Conservation (phyloP, 2,888 invertebrate species). For the Sarcophaga variegata region DNA sequence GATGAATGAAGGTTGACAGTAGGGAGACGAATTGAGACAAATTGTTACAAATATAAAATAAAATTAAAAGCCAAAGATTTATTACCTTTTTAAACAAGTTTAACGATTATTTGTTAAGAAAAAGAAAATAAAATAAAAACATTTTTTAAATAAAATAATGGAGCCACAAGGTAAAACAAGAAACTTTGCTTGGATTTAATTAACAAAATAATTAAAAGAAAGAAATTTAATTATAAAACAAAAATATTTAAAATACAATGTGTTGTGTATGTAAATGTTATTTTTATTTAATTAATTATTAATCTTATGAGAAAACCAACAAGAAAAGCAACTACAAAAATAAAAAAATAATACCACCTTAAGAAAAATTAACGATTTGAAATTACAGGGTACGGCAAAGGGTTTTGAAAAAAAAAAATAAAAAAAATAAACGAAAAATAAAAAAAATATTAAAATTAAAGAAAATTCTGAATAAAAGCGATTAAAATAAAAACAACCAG, state of each 20-base stretch:
- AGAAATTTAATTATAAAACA: not conserved
- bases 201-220: not conserved
- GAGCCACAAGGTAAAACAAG: too few species aligned
- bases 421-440: too few species aligned
- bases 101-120: slow-evolving; percentile 47
- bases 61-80: slow-evolving; percentile 21
- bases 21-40: not conserved
- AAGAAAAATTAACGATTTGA: not conserved
- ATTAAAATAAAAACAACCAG: too few species aligned
- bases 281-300: not conserved
- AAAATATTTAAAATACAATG: not conserved
- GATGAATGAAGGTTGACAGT: slow-evolving; percentile 2
- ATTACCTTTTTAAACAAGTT: slow-evolving; percentile 72
- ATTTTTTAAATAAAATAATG: not conserved
- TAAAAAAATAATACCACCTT: not conserved
- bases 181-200: too few species aligned
- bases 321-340: too few species aligned
- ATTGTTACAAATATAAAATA: slow-evolving; percentile 22
- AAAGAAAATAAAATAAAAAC: not conserved
- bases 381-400: not conserved
- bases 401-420: not conserved
- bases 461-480: too few species aligned
- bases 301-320: not conserved
- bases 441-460: not conserved
- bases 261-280: not conserved